These are phyloP conservation scores for Aspidiotus destructor DNA, from an alignment of 2,888 invertebrate genomes.

Conservation along the genomic window DNA sequence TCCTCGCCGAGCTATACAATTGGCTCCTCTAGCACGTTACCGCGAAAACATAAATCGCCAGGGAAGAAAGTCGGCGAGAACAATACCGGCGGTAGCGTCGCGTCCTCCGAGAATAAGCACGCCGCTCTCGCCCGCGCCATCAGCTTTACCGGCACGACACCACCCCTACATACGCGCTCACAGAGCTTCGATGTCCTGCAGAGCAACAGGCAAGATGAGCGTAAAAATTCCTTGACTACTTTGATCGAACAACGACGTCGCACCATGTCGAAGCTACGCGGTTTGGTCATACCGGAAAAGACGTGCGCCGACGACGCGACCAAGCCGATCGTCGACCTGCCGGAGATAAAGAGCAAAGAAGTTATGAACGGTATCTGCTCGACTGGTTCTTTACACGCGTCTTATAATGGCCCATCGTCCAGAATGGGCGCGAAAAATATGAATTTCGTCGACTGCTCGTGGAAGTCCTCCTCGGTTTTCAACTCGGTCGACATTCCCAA, in stretches of 20 bases:
- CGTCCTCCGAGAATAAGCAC: conserved; percentile 16
- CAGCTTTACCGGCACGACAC: conserved; percentile 41
- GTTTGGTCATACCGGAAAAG: conserved; percentile 77
- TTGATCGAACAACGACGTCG: conserved; percentile 71
- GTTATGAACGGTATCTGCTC: conserved; percentile 13
- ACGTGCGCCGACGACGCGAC: conserved; percentile 47
- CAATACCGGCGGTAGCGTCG: neutral
- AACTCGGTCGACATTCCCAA: conserved; percentile 52
- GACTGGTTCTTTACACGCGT: conserved; percentile 16
- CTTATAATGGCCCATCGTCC: neutral
- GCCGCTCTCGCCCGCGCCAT: conserved; percentile 41
- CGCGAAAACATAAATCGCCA: conserved; percentile 35
- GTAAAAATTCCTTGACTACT: conserved; percentile 48
- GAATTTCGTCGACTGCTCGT: conserved; percentile 31
- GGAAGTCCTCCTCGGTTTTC: conserved; percentile 10
- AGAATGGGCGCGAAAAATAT: neutral
- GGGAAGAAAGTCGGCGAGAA: neutral
- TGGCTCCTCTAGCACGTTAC: conserved; percentile 37
- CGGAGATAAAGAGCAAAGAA: conserved; percentile 63
- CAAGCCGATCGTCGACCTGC: conserved; percentile 55
- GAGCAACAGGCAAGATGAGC: conserved; percentile 36
- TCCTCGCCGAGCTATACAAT: conserved; percentile 36
- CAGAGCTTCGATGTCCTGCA: conserved; percentile 47
- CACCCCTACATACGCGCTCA: conserved; percentile 44
- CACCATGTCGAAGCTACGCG: conserved; percentile 72